phyloP scores from a whole-genome alignment of 2,888 invertebrate species.

The Scaeva pyrastri region DNA sequence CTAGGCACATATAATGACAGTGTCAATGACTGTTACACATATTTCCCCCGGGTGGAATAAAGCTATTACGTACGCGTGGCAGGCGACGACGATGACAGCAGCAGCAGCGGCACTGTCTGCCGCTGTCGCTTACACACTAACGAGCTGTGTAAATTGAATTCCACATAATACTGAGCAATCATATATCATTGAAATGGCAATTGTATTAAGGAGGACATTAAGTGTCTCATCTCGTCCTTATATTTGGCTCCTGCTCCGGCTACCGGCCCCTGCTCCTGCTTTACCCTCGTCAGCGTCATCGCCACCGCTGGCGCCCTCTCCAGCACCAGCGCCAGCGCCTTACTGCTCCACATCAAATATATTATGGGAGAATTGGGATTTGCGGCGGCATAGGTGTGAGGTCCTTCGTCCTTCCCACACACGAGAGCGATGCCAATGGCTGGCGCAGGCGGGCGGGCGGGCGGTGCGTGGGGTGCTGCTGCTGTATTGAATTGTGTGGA shows the following conservation, averaged over 20 bases:
- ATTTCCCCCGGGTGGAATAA: slow-evolving; percentile 48
- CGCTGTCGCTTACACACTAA: slow-evolving; percentile 50
- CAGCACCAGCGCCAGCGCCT: neutral
- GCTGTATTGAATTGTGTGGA: slow-evolving; percentile 5
- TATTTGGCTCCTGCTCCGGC: neutral
- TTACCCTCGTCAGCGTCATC: too few species aligned
- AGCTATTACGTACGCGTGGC: slow-evolving; percentile 23
- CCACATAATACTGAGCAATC: slow-evolving; percentile 65
- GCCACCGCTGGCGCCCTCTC: too few species aligned
- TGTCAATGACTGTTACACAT: slow-evolving; percentile 34
- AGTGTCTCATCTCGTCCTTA: slow-evolving; percentile 36
- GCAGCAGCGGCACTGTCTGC: neutral
- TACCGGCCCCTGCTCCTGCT: too few species aligned
- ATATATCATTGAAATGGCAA: slow-evolving; percentile 65
- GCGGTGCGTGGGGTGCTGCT: neutral
- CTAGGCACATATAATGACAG: slow-evolving; percentile 19
- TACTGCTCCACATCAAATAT: neutral
- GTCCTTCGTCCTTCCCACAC: too few species aligned
- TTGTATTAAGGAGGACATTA: slow-evolving; percentile 68
- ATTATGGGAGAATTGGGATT: neutral
- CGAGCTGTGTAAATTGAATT: slow-evolving; percentile 64
- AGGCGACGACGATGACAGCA: too few species aligned
- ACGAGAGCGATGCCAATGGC: neutral
- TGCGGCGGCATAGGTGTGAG: neutral
- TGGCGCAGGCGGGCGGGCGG: too few species aligned